Percentiles rank a stretch among this genome's conserved stretches.
phyloP scores from a whole-genome alignment of 2,797 vertebrate species.

The Streptopelia turtur region DNA sequence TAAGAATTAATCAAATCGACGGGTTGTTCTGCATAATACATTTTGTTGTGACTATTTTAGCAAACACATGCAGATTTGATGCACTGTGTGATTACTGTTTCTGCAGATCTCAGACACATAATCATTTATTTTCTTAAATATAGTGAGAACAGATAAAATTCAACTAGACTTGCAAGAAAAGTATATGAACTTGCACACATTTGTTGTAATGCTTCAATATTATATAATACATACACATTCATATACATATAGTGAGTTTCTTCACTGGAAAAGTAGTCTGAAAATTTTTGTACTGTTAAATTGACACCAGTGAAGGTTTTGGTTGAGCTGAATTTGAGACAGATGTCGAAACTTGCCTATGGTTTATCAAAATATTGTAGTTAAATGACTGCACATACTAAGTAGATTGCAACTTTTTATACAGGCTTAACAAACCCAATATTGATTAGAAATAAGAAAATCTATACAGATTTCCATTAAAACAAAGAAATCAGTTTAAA shows the following conservation, averaged over 20 bases:
- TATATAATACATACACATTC: background rate
- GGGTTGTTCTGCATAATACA: slow-evolving; percentile 19
- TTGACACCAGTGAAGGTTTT: background rate
- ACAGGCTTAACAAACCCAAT: background rate
- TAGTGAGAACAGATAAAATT: background rate
- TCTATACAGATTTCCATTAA: background rate
- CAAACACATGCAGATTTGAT: slow-evolving; percentile 47
- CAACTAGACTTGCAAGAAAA: background rate
- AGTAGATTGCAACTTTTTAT: background rate
- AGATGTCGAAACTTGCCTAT: background rate
- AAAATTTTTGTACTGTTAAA: background rate
- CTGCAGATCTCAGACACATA: slow-evolving; percentile 12
- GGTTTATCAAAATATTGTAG: background rate
- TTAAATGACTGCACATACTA: background rate
- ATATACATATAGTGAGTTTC: background rate
- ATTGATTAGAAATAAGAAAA: background rate
- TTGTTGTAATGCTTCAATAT: background rate
- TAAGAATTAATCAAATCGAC: slow-evolving; percentile 50
- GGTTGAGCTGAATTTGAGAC: background rate
- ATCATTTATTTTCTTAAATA: slow-evolving; percentile 27
- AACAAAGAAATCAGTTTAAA: background rate
- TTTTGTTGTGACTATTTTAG: slow-evolving; percentile 41
- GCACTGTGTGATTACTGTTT: slow-evolving; percentile 29
- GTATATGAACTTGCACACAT: background rate
- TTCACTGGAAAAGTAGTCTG: background rate